Base-by-base conservation (phyloP, 2,888 invertebrate genomes). In the Spodoptera exigua region DNA sequence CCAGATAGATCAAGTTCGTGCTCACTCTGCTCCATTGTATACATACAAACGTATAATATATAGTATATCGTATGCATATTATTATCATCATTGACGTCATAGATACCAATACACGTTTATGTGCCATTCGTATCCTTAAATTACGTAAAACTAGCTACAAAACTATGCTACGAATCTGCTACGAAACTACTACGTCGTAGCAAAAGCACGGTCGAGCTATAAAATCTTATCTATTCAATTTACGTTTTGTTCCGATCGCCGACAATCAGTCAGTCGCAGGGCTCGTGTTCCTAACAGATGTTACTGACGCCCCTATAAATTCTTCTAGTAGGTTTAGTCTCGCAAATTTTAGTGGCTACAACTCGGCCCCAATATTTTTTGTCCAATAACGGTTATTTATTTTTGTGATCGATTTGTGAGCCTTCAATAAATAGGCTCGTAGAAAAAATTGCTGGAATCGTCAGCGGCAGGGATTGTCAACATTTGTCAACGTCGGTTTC, bases 401-500 rank as follows among this genome's bases (percentile, higher is more conserved):
- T 47, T 46, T 47, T 34, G 18, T 17, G 18, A 60, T 57, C 53
- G 43, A 65, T 54, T 46, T 10, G 39, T 35, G 46, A 34, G n/a
- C 37, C 45, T 17, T 21, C 56, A 39, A 64, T 56, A 62, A 45
- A 59, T 54, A 55, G 44, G 13, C 34, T 52, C 13, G 45, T 32
- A 32, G 17, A 37, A 52, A 66, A 71, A 71, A 70, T 66, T n/a
- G 48, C 35, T 16, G 16, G 21, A 63, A 36, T 55, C 53, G 47
- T 66, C 62, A 61, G 43, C 10, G 64, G 17, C 69, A 70, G 69
- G 48, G 62, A 52, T 62, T 64, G 75, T 75, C 67, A 74, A 78
- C 75, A 78, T 78, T 78, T 74, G 70, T 74, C 69, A 71, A 61
- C 37, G 75, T 66, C 64, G 21, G 54, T 36, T 14, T 16, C 39